Base-by-base conservation (phyloP, 2,797 vertebrate species). In the Nannoperca australis region DNA sequence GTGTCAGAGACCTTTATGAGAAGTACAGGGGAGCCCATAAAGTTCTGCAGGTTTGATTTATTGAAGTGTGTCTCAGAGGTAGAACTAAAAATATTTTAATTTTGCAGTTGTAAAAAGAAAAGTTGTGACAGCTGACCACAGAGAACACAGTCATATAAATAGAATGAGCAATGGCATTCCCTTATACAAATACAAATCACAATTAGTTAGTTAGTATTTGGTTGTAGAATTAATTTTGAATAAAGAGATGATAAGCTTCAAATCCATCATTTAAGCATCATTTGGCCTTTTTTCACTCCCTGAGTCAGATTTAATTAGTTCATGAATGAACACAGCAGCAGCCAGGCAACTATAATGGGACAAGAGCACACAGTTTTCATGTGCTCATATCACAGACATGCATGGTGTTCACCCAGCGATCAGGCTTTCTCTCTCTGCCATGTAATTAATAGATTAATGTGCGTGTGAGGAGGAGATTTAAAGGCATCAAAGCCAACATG, bases 1-100 rank as follows among this genome's bases (percentile, higher is more conserved):
- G 89, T 20, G 68, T 62, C 81, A 38, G 1, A 66, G 78, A 36
- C 64, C 51, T 73, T 30, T 44, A 20, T 10, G 72, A 34, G 44
- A 72, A 22, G 2, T 20, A 73, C 63, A 73, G 47, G 55, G 49
- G 51, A 56, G 15, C 36, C 36, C 3, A 22, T 61, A 24, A 67
- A 76, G 14, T 3, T 0, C 22, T 55, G 34, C 20, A 56, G 17
- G 47, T 22, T 13, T 44, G 77, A 83, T 81, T 85, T 79, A 82
- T 62, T 53, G 22, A 40, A 40, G 73, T 70, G 15, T 30, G 30
- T 50, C 76, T 50, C 73, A 50, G 55, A 61, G 61, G 62, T 69
- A 20, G 5, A 59, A 17, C 27, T 73, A 11, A n/a, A n/a, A n/a
- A n/a, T n/a, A 34, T 62, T 38, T 71, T 64, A 0, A 74, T 51